These are phyloP conservation scores for Euzophera pinguis DNA, from an alignment of 2,888 invertebrate species.

Conservation along the genomic window DNA sequence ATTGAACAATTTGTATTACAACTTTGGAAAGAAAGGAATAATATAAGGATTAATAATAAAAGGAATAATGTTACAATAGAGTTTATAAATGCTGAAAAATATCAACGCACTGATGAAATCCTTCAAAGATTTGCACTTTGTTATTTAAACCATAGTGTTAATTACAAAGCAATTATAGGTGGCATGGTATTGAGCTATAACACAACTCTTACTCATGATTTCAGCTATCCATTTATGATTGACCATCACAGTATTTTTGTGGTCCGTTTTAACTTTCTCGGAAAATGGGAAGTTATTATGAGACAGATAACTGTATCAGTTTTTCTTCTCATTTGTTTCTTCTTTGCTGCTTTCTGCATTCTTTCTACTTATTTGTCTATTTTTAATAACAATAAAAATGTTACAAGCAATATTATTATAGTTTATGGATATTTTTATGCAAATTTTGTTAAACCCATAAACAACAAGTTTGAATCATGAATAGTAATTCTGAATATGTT, in stretches of 20 bases:
- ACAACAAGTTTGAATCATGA: too few species aligned
- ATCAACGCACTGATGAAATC: neutral
- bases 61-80: too few species aligned
- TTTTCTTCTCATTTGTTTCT: neutral
- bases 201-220: neutral
- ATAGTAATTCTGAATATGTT: constrained; percentile 2
- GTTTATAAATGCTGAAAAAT: neutral
- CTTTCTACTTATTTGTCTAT: neutral
- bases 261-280: neutral
- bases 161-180: constrained; percentile 1
- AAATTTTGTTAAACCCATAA: too few species aligned
- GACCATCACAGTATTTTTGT: neutral
- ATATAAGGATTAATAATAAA: too few species aligned
- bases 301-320: neutral
- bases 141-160: neutral
- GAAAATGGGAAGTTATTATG: constrained; percentile 4
- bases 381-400: neutral
- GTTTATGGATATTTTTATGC: constrained; percentile 3
- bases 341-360: constrained; percentile 1
- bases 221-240: constrained; percentile 4
- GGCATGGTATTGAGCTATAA: neutral
- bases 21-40: neutral
- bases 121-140: neutral
- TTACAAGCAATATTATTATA: constrained; percentile 1
- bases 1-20: neutral